These are phyloP conservation scores for Psylliodes chrysocephalus DNA, from an alignment of 2,888 invertebrate species.

Conservation along the genomic window DNA sequence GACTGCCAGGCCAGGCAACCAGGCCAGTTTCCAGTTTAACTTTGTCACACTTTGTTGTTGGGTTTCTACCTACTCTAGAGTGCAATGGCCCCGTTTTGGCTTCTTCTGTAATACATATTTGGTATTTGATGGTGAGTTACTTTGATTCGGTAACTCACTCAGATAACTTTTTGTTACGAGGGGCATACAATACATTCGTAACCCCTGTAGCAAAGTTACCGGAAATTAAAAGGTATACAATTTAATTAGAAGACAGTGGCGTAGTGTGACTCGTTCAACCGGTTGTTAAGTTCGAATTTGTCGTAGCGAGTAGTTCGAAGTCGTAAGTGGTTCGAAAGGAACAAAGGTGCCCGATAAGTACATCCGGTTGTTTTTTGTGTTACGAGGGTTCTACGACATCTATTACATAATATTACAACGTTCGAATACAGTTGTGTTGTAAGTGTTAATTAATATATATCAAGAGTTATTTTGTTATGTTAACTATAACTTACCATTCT, in stretches of 20 bases:
- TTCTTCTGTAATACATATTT: not conserved
- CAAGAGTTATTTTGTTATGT: too few relatives aligned
- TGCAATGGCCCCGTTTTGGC: slow-evolving; percentile 23
- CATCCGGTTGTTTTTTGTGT: too few relatives aligned
- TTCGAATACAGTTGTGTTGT: too few relatives aligned
- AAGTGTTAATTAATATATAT: too few relatives aligned
- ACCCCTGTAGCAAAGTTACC: not conserved
- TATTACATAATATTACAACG: too few relatives aligned
- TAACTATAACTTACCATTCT: too few relatives aligned
- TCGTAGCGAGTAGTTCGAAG: too few relatives aligned
- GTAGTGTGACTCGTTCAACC: not conserved
- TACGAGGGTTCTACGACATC: too few relatives aligned
- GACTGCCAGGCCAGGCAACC: slow-evolving; percentile 6
- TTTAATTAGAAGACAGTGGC: not conserved
- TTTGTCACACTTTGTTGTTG: slow-evolving; percentile 17
- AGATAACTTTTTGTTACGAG: slow-evolving; percentile 10
- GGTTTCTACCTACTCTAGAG: slow-evolving; percentile 17
- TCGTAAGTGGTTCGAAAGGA: too few relatives aligned
- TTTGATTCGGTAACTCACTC: not conserved
- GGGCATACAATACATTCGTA: not conserved
- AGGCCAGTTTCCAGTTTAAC: slow-evolving; percentile 27
- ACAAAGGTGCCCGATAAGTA: too few relatives aligned
- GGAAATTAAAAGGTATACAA: not conserved
- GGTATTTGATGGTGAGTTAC: not conserved
- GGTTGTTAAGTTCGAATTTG: too few relatives aligned